Base-by-base conservation (phyloP, 2,888 invertebrate species). In the Drosophila leonis region DNA sequence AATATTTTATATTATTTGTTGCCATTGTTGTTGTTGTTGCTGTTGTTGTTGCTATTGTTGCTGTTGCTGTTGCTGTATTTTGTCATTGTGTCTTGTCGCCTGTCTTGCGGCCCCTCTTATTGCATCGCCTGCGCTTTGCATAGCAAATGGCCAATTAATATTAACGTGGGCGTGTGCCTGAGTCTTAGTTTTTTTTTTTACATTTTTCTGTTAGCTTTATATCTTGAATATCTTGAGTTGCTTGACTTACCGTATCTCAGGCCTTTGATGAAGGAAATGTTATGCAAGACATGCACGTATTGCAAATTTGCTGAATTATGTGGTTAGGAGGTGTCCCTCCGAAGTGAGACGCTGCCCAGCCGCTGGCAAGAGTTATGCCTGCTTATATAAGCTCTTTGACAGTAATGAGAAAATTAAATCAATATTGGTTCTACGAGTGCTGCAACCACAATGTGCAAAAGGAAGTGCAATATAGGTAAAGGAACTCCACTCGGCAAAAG, bases 41-140 rank as follows among this genome's bases (percentile, higher is more conserved):
- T 69, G 37, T 62, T 80, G 83, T 37, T 69, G 66, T 42, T 64
- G 56, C 31, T 76, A 61, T 15, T 62, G 57, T 55, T 78, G 78
- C 39, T 73, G 76, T 35, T 80, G 70, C 20, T 66, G 57, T 59
- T 59, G 59, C 27, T 29, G 75, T 67, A 90, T 90, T 85, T 90
- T 85, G 84, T 85, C 90, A 90, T 89, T 89, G 86, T 90, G 87
- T 89, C 89, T 90, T 83, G 90, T 83, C 73, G 68, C 66, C 69
- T 87, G 87, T 88, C 81, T 64, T 41, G 76, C 48, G 69, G 75
- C 48, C 82, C 77, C 72, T 77, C 72, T 80, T 69, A 72, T 83
- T 73, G 84, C 84, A 72, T 70, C 65, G 78, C 69, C 67, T 67
- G 78, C 72, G 72, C 64, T 66, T 81, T 80, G 80, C 80, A 81